phyloP scores from a whole-genome alignment of 1,140 invertebrate species.

The Ostrea edulis region DNA sequence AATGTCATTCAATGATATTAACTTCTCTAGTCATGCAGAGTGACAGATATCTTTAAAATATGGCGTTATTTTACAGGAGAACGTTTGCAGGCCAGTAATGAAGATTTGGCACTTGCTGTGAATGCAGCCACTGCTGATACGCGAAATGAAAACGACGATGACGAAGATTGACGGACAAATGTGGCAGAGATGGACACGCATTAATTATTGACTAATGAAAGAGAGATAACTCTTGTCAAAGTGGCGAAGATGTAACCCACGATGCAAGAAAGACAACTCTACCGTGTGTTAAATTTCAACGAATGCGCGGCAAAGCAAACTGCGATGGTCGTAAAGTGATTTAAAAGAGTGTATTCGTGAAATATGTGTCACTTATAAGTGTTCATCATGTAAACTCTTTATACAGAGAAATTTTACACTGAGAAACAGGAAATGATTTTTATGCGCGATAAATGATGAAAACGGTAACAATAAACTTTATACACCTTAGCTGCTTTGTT shows the following conservation, averaged over 20 bases:
- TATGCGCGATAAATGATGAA: too few relatives aligned
- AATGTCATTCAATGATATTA: too few relatives aligned
- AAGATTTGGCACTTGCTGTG: slow-evolving; percentile 69
- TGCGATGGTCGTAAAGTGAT: neutral
- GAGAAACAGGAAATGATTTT: too few relatives aligned
- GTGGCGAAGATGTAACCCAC: neutral
- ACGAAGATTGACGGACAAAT: slow-evolving; percentile 37
- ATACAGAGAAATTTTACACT: too few relatives aligned
- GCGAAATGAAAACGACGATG: slow-evolving; percentile 58
- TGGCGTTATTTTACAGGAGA: slow-evolving; percentile 63
- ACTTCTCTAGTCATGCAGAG: neutral
- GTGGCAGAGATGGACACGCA: neutral
- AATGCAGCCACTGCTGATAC: slow-evolving; percentile 62
- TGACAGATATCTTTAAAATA: neutral
- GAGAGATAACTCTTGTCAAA: neutral
- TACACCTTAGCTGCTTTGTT: too few relatives aligned
- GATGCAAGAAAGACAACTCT: slow-evolving; percentile 23
- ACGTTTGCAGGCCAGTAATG: slow-evolving; percentile 66
- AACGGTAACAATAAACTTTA: too few relatives aligned
- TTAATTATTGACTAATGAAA: too few relatives aligned
- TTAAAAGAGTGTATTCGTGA: neutral
- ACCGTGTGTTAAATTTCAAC: too few relatives aligned
- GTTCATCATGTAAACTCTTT: too few relatives aligned
- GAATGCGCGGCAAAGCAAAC: neutral
- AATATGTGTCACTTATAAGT: too few relatives aligned